Evolutionary conservation across 2,113 vertebrate species (phyloP), one percentile per base, ranked within the genome.

Genomic region (Lagopus leucura): DNA sequence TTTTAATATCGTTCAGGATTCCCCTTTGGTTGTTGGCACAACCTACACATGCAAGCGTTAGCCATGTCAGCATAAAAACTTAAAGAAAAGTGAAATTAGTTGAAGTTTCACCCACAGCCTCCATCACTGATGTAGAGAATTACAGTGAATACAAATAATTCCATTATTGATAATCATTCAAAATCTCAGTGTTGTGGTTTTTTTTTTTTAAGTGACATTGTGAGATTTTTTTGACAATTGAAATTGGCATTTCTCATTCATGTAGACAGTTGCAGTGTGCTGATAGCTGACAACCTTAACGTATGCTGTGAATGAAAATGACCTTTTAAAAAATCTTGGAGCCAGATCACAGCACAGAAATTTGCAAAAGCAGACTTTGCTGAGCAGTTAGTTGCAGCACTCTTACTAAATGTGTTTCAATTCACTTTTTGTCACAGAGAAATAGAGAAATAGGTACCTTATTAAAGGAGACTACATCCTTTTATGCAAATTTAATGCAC

Each of bases 401-500:
- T 93, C 71, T 38, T 71, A 47, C 64, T 74, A 83, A 95, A 82
- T 92, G 82, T 87, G 52, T 80, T 96, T 92, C 81, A 73, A 55
- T 92, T 93, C 78, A 76, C 60, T 93, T 94, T 94, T 91, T 93
- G 87, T 93, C 87, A 77, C 84, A 67, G 60, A 77, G 87, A 91
- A 94, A 88, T 91, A n/a, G 15, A 93, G 87, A 79, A 93, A 89
- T 91, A 86, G 84, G 84, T 89, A 50, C 47, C 64, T 93, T 93
- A 94, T 95, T 93, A 91, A 82, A 91, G 75, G 79, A 4, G 50
- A 94, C 94, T 75, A 86, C 84, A 89, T 92, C 84, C 87, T 93
- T 94, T 92, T 94, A 96, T 95, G 92, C 87, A 95, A 91, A 94
- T 94, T 70, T 94, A 96, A 94, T 89, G 92, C 64, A 67, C 72